These are phyloP conservation scores for Colletes collaris DNA, from an alignment of 2,888 invertebrate species.

Conservation along the genomic window DNA sequence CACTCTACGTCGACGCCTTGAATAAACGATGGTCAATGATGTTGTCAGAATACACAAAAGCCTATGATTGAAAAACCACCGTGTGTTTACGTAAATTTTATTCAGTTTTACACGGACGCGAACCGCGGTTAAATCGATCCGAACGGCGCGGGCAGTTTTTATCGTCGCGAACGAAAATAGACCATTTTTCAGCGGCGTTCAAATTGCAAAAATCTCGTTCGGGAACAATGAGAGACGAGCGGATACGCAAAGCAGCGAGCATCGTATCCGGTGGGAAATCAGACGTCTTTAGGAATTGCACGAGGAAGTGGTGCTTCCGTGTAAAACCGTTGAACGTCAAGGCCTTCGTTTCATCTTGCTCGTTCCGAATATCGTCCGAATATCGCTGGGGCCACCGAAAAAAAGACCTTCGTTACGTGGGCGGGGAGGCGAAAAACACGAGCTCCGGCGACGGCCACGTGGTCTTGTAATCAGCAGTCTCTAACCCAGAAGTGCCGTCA, in stretches of 20 bases:
- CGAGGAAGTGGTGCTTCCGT: constrained; percentile 28
- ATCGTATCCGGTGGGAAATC: constrained; percentile 41
- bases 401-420: constrained; percentile 6
- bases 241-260: constrained; percentile 2
- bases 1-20: background rate
- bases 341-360: constrained; percentile 15
- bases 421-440: background rate
- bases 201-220: background rate
- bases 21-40: background rate
- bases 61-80: too few species aligned
- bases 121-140: too few species aligned
- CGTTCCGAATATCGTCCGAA: background rate
- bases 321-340: background rate
- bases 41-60: too few species aligned
- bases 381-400: constrained; percentile 5
- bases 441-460: constrained; percentile 16
- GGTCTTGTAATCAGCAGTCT: constrained; percentile 34
- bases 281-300: background rate
- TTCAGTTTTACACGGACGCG: too few species aligned
- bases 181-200: background rate
- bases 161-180: background rate
- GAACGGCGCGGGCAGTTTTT: too few species aligned
- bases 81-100: too few species aligned
- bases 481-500: constrained; percentile 4
- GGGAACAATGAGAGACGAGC: background rate